Conservation (phyloP, 2,113 vertebrate species). For the Syrmaticus mikado region DNA sequence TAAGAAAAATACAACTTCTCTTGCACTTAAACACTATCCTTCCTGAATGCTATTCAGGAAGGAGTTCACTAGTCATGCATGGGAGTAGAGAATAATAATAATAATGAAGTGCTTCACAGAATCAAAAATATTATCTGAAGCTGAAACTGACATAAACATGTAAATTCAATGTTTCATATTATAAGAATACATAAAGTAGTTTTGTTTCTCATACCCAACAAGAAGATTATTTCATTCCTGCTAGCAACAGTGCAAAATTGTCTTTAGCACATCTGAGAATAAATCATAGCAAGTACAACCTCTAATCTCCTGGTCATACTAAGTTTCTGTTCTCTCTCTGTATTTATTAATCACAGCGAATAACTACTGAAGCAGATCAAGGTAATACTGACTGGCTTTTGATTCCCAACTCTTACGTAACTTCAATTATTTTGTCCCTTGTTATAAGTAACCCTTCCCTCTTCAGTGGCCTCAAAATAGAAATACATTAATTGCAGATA, state of each 20-base stretch:
- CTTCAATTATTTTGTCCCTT: neutral
- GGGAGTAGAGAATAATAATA: neutral
- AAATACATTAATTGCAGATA: no score
- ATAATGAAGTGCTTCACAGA: neutral
- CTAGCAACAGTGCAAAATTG: neutral
- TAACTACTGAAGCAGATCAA: neutral
- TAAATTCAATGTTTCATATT: neutral
- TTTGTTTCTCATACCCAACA: neutral
- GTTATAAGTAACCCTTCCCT: neutral
- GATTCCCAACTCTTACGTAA: neutral
- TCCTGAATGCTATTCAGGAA: neutral
- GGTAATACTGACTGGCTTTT: neutral
- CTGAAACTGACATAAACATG: neutral
- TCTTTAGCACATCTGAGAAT: neutral
- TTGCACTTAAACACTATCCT: neutral
- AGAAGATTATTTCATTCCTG: neutral
- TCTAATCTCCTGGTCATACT: neutral
- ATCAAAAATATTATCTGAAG: neutral
- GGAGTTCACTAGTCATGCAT: neutral
- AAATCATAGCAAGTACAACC: neutral
- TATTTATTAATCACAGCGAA: neutral
- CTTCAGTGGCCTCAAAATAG: no score
- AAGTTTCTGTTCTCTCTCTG: neutral
- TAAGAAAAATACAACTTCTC: neutral
- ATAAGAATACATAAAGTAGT: neutral